Conservation (phyloP, 2,888 invertebrate genomes). For the Eupeodes latifasciatus region DNA sequence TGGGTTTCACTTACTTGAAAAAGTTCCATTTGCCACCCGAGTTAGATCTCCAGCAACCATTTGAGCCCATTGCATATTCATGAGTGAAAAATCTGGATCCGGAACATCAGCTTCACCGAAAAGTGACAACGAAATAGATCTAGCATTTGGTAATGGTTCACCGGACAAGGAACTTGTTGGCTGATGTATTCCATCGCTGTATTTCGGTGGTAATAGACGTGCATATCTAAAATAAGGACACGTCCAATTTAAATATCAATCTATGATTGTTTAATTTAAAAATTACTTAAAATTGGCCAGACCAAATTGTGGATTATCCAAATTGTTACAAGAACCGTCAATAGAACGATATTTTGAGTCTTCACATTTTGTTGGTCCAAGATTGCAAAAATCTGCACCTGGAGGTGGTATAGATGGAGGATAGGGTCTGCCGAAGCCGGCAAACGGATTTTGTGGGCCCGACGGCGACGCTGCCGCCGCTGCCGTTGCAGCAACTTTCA, state of each 20-base stretch:
- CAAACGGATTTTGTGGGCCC: constrained; percentile 54
- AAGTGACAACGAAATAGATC: constrained; percentile 88
- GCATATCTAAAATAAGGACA: constrained; percentile 81
- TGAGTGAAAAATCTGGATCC: constrained; percentile 90
- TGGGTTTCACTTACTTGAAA: constrained; percentile 87
- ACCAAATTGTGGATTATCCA: constrained; percentile 92
- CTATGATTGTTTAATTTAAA: background rate
- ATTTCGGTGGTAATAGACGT: constrained; percentile 84
- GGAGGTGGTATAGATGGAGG: constrained; percentile 77
- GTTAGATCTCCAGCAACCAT: constrained; percentile 87
- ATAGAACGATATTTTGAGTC: constrained; percentile 88
- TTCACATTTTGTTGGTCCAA: constrained; percentile 80
- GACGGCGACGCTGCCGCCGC: constrained; percentile 56
- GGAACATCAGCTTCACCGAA: constrained; percentile 89
- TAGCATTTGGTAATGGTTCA: constrained; percentile 88
- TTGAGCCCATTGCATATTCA: constrained; percentile 88
- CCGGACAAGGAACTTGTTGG: constrained; percentile 88
- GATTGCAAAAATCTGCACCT: constrained; percentile 79
- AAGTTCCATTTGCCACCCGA: constrained; percentile 85
- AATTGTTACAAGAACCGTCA: constrained; percentile 98
- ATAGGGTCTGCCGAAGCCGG: constrained; percentile 59
- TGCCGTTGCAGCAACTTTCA: constrained; percentile 54
- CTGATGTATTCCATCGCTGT: constrained; percentile 85
- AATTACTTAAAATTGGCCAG: constrained; percentile 87
- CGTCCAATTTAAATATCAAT: background rate